These are phyloP conservation scores for Diplosoma virens DNA, from an alignment of 23 tunicate species.

Conservation along the genomic window DNA sequence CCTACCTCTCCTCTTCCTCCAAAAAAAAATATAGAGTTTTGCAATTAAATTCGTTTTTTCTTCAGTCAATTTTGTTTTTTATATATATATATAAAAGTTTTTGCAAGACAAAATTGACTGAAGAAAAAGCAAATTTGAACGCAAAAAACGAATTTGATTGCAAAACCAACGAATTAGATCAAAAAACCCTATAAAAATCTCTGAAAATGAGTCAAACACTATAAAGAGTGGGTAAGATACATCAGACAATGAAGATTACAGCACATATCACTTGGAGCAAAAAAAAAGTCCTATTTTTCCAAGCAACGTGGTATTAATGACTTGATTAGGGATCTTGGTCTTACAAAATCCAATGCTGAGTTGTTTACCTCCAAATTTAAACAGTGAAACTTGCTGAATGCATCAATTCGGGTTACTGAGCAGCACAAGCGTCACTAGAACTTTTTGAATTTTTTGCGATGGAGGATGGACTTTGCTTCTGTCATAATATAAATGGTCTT, in stretches of 20 bases:
- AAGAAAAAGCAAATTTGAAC: too few species aligned
- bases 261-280: background rate
- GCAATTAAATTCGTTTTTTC: too few species aligned
- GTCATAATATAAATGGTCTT: too few species aligned
- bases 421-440: conserved; percentile 7
- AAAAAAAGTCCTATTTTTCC: conserved; percentile 11
- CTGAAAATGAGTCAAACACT: conserved; percentile 1
- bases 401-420: conserved; percentile 18
- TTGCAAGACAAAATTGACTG: too few species aligned
- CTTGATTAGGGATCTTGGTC: conserved; percentile 28
- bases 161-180: too few species aligned
- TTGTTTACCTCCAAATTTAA: too few species aligned
- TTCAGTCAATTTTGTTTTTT: too few species aligned
- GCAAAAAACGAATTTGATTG: too few species aligned
- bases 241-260: conserved; percentile 1
- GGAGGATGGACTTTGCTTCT: conserved; percentile 8
- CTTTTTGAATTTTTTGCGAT: conserved; percentile 8
- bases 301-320: conserved; percentile 28
- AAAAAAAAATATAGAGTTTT: too few species aligned
- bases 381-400: conserved; percentile 5
- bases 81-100: too few species aligned
- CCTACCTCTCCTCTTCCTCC: conserved; percentile 6
- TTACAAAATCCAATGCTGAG: conserved; percentile 15
- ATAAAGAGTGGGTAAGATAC: conserved; percentile 6
- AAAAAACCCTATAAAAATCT: too few species aligned